Conservation (phyloP, 2,113 vertebrate species). For the Oceanodroma tethys region DNA sequence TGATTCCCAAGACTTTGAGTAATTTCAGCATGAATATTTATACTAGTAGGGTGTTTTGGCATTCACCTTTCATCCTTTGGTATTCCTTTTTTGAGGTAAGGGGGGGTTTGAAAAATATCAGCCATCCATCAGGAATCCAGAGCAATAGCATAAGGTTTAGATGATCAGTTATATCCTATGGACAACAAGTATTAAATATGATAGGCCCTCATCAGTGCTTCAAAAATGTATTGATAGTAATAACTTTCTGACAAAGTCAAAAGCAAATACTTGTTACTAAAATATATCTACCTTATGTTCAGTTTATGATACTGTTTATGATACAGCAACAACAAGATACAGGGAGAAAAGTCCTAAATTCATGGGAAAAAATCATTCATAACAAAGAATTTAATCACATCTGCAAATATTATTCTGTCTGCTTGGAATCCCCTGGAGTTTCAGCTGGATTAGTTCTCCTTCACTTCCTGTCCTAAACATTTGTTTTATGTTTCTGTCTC, state of each 20-base stretch:
- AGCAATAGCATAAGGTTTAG: background rate
- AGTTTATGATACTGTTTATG: background rate
- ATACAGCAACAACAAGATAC: background rate
- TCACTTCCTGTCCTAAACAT: conserved; percentile 46
- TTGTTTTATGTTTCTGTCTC: conserved; percentile 35
- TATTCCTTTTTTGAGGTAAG: background rate
- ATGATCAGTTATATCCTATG: background rate
- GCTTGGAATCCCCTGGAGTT: conserved; percentile 30
- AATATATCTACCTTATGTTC: background rate
- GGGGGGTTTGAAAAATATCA: background rate
- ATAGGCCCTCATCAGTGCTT: background rate
- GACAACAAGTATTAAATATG: background rate
- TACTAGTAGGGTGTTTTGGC: background rate
- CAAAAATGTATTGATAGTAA: background rate
- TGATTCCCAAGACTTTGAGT: background rate
- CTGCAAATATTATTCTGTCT: conserved; percentile 49
- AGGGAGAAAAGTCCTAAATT: background rate
- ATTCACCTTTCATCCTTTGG: background rate
- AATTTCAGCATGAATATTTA: background rate
- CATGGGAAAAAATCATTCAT: background rate
- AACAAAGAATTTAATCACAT: conserved; percentile 25
- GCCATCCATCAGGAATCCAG: background rate
- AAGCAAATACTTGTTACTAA: background rate
- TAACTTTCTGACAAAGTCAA: background rate
- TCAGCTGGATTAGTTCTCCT: conserved; percentile 45